Percentiles rank a stretch among this genome's conserved stretches.
These are phyloP conservation scores for Ammodytes dubius DNA, from an alignment of 2,113 vertebrate genomes.

Conservation along the genomic window DNA sequence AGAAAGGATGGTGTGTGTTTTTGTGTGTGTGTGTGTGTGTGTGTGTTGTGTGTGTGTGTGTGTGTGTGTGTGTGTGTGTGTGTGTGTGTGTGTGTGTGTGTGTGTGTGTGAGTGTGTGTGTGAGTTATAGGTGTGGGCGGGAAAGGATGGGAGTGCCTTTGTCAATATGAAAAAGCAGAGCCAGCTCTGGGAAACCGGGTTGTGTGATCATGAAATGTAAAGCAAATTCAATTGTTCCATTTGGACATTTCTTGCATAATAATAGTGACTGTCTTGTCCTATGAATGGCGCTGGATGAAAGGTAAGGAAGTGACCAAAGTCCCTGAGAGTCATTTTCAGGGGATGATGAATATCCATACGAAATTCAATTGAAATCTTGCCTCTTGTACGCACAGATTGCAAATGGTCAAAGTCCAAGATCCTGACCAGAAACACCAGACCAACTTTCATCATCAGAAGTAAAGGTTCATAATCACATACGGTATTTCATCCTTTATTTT, in stretches of 20 bases:
- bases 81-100: no score
- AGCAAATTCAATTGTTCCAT: background rate
- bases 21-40: background rate
- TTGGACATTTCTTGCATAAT: background rate
- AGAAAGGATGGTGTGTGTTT: background rate
- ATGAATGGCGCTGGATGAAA: no score
- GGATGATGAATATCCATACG: no score
- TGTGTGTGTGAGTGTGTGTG: no score
- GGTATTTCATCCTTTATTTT: no score
- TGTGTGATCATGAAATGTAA: background rate
- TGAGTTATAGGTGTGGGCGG: no score
- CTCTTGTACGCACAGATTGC: background rate
- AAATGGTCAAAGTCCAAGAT: background rate
- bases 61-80: background rate
- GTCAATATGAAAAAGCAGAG: background rate
- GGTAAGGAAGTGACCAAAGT: no score
- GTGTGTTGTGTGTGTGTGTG: background rate
- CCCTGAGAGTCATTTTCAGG: no score
- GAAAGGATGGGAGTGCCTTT: background rate
- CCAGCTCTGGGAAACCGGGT: background rate
- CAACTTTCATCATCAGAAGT: background rate
- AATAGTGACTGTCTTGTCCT: no score
- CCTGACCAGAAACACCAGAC: background rate
- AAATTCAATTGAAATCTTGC: background rate
- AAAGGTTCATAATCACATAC: background rate